Base-by-base conservation (phyloP, 1,140 invertebrate species). In the Gerris buenoi region DNA sequence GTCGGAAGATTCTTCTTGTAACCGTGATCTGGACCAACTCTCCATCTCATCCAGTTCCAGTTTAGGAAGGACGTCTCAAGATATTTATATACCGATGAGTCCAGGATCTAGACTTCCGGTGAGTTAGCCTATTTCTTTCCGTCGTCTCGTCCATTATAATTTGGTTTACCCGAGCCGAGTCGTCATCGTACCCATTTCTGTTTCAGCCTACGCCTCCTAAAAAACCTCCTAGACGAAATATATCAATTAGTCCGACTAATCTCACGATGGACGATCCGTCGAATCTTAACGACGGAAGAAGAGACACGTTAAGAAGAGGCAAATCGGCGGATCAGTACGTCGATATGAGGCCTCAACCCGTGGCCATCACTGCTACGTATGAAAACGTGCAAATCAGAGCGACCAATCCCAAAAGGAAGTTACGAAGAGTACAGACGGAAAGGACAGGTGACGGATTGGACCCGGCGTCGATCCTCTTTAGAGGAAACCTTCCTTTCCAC, bases 211-310 rank as follows among this genome's bases (percentile, higher is more conserved):
- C 87, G 29, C 89, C 90, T 28, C 90, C 90, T 2, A 91, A 91
- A 77, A 93, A 93, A 76, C 90, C 91, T 65, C 91, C 91, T 0
- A 80, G 91, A 59, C 81, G 90, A 65, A 91, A 91, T 74, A 79
- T 93, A 22, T 89, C 89, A 25, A 86, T 91, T 25, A 93, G 90
- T 1, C 91, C 91, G 18, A 90, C 88, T 2, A 84, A 86, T 69
- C 70, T 82, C 15, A 79, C 82, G 72, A 78, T 80, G 57, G 76
- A 33, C 75, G 82, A 83, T 0, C 74, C 78, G 2, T 81, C 76
- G 66, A 77, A 79, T 13, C 81, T 22, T 78, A 84, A 64, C 86
- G 84, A 72, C 85, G 87, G 71, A 82, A 84, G 66, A 68, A 80
- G 80, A 68, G 84, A 83, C 73, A 79, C 77, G 15, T 76, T 88